phyloP scores from a whole-genome alignment of 2,113 vertebrate genomes.

The Mesembrinibis cayennensis region DNA sequence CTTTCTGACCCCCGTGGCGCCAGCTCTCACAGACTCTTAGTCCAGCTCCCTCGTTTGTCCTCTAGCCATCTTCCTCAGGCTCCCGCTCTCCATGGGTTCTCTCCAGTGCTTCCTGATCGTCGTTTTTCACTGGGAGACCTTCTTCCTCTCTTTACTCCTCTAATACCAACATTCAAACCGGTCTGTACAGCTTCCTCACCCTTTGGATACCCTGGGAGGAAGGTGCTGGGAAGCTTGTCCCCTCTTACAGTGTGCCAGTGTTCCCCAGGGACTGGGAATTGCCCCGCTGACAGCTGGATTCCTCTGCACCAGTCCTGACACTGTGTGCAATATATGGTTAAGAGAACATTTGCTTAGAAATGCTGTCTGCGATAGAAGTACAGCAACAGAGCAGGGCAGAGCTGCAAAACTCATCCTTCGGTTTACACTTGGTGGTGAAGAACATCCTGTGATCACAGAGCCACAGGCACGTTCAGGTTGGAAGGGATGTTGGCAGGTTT shows the following conservation, averaged over 20 bases:
- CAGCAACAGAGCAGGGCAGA: not conserved
- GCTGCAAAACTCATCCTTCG: not conserved
- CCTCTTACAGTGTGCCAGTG: not conserved
- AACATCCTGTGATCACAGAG: not conserved
- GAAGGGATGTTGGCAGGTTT: not conserved
- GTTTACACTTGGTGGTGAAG: not conserved
- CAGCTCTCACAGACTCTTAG: not conserved
- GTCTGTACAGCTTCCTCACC: not conserved
- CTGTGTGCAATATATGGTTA: not conserved
- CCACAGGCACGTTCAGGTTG: fast-evolving
- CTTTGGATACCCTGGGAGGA: not conserved
- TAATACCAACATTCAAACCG: not conserved
- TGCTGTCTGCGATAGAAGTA: not conserved
- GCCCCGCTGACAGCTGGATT: fast-evolving
- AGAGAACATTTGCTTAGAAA: not conserved
- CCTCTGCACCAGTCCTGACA: not conserved
- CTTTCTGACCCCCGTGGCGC: not conserved
- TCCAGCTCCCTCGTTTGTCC: not conserved
- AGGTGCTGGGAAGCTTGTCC: not conserved
- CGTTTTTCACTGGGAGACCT: not conserved
- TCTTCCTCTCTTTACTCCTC: not conserved
- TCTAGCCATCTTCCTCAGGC: not conserved
- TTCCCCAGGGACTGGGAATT: not conserved
- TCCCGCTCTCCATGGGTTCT: not conserved
- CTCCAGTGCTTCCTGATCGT: not conserved